Evolutionary conservation across 2,797 vertebrate species (phyloP), one percentile per base, ranked within the genome.

Genomic region (Steatocranus sp.): DNA sequence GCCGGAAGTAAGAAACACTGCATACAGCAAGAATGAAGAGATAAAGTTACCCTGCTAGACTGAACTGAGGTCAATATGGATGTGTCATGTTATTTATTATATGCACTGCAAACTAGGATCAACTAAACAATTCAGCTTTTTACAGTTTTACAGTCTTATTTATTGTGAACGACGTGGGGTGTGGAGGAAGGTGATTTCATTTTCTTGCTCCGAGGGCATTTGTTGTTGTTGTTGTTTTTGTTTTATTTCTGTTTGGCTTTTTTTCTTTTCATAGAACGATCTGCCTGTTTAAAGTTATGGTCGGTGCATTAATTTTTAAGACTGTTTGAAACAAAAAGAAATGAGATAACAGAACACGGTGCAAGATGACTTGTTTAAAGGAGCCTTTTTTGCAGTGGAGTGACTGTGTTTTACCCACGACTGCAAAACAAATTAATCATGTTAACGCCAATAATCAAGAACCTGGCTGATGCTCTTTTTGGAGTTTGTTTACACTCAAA

Each of bases 401-500:
- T 86, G 86, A 88, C 90, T 78, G 88, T 92, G 88, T 95, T 93
- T 95, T 92, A 90, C 90, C 89, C 83, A 83, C 86, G 85, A 93
- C 90, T 92, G 91, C 91, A 91, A 85, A 92, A 80, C 36, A 91
- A 86, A 87, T 88, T 70, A 85, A 91, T 92, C 88, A 92, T 95
- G 92, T 94, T 93, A 87, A 86, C 27, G 85, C 84, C 85, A 93
- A 91, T 91, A 88, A 93, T 87, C 81, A 81, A 93, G 81, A 93
- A 86, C 88, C 85, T 91, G 94, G 92, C 93, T 94, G 88, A 93
- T 82, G 91, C 93, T 95, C 93, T 94, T 91, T 89, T 95, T 87
- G 88, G 93, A 95, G 90, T 95, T 95, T 94, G 95, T 96, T 96
- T 96, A 96, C 95, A 95, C 91, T 87, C 90, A 86, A 96, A 94